phyloP scores from a whole-genome alignment of 2,888 invertebrate species.

The Sinohyriopsis cumingii region DNA sequence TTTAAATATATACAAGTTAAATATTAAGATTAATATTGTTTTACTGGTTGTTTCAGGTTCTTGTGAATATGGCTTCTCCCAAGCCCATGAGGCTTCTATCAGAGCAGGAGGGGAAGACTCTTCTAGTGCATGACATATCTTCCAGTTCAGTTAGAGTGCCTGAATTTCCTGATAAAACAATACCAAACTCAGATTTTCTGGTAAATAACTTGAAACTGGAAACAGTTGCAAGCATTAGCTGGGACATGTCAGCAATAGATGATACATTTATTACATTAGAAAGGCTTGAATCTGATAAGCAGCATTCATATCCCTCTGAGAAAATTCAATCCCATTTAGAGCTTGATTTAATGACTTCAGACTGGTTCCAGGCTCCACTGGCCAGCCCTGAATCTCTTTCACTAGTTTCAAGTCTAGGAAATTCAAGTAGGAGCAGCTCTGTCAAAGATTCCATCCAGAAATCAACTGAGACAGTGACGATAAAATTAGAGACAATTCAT shows the following conservation, averaged over 20 bases:
- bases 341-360: slow-evolving; percentile 35
- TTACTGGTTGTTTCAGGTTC: slow-evolving; percentile 60
- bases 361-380: slow-evolving; percentile 77
- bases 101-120: slow-evolving; percentile 57
- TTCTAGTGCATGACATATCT: slow-evolving; percentile 46
- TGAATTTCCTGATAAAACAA: slow-evolving; percentile 7
- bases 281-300: slow-evolving; percentile 10
- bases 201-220: not conserved
- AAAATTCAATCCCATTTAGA: slow-evolving; percentile 35
- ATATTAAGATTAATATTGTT: too few relatives aligned
- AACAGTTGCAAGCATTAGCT: slow-evolving; percentile 53
- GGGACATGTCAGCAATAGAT: slow-evolving; percentile 73
- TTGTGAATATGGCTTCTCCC: slow-evolving; percentile 80
- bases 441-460: slow-evolving; percentile 71
- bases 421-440: slow-evolving; percentile 24
- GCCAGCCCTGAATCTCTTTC: slow-evolving; percentile 88
- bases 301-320: slow-evolving; percentile 31
- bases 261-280: slow-evolving; percentile 37
- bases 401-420: slow-evolving; percentile 84
- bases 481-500: slow-evolving; percentile 53
- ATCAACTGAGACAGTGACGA: slow-evolving; percentile 22
- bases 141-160: slow-evolving; percentile 29
- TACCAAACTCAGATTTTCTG: slow-evolving; percentile 5
- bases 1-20: too few relatives aligned
- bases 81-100: slow-evolving; percentile 76